Evolutionary conservation across 1,140 invertebrate genomes (phyloP).

Genomic region (Helicoverpa zea): DNA sequence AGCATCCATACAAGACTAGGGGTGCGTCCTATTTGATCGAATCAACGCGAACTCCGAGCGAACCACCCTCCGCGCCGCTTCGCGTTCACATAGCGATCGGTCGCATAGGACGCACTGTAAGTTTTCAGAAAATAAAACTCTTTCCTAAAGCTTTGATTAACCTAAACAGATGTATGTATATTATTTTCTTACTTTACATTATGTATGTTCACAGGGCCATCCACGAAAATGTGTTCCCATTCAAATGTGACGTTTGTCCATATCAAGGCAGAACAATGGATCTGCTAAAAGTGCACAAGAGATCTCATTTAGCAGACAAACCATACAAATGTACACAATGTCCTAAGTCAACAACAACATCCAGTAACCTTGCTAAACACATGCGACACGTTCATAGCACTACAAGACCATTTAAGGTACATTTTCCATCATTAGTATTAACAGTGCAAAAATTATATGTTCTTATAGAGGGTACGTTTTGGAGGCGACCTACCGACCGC

Average conservation of each 20-base stretch:
- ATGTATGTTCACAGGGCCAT: constrained; percentile 65
- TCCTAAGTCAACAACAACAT: constrained; percentile 72
- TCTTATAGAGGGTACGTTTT: no score
- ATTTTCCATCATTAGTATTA: neutral
- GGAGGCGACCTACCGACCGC: no score
- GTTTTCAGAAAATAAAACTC: no score
- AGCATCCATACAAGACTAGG: no score
- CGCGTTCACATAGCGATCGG: no score
- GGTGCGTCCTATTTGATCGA: no score
- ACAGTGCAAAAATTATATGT: neutral
- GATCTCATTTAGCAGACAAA: constrained; percentile 75
- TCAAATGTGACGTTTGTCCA: constrained; percentile 77
- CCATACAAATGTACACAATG: constrained; percentile 79
- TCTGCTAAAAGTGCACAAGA: constrained; percentile 76
- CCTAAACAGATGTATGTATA: neutral
- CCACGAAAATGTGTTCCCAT: constrained; percentile 78
- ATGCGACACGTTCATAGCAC: constrained; percentile 79
- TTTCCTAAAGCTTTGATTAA: neutral
- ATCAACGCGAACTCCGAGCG: no score
- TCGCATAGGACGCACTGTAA: no score
- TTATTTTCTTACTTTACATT: neutral
- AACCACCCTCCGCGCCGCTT: no score
- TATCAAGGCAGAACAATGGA: constrained; percentile 78
- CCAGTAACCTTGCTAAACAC: constrained; percentile 79
- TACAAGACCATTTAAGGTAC: constrained; percentile 75